A percentile compares a stretch with the other conserved stretches of the same genome.
These are phyloP conservation scores for Pelobates fuscus DNA, from an alignment of 2,113 vertebrate genomes.

Conservation along the genomic window DNA sequence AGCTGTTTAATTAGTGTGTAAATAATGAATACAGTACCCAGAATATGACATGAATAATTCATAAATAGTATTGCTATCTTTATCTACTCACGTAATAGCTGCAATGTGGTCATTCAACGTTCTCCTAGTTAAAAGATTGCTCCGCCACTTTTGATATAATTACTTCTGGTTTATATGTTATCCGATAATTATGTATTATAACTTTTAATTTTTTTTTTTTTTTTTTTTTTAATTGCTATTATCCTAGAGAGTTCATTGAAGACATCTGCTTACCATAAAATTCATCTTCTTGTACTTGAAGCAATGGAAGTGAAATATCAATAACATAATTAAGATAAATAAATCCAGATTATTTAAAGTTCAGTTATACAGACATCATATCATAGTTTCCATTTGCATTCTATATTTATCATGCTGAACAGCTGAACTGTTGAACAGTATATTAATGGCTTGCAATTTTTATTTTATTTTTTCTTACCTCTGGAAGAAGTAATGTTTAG, in stretches of 20 bases:
- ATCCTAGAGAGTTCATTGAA: background rate
- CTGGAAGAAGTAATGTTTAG: no score
- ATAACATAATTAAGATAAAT: no score
- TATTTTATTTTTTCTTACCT: no score
- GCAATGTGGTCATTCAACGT: conserved; percentile 13
- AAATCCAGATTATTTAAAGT: no score
- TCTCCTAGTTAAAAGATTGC: conserved; percentile 7
- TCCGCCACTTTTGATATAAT: background rate
- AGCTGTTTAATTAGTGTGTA: conserved; percentile 38
- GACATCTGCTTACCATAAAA: background rate
- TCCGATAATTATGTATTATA: conserved; percentile 13
- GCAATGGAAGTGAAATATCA: no score
- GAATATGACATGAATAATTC: conserved; percentile 42
- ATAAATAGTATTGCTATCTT: conserved; percentile 33
- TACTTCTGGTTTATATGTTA: conserved; percentile 25
- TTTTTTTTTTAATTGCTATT: conserved; percentile 10
- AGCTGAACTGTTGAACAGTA: no score
- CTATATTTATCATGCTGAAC: no score
- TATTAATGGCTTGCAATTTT: no score
- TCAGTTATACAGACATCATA: no score
- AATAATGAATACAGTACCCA: conserved; percentile 37
- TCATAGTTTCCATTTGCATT: no score
- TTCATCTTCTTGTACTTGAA: background rate
- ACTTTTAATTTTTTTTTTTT: no score
- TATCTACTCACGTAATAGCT: conserved; percentile 10